These are phyloP conservation scores for Buceros bicornis DNA, from an alignment of 2,797 vertebrate genomes.

Conservation along the genomic window DNA sequence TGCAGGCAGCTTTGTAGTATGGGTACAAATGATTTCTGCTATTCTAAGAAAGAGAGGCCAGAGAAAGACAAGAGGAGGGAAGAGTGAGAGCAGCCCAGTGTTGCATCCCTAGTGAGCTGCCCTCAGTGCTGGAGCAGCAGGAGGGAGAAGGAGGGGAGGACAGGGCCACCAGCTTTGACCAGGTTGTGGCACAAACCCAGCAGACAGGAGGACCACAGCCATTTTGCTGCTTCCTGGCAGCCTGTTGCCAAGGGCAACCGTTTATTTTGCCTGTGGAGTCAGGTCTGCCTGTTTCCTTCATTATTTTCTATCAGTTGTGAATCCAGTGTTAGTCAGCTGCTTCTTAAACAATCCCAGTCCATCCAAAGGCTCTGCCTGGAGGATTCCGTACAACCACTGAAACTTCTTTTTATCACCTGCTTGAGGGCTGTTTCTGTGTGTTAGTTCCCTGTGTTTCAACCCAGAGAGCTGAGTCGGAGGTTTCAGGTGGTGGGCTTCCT, in stretches of 20 bases:
- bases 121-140: neutral
- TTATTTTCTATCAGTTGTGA: rapidly evolving
- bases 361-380: neutral
- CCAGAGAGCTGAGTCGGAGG: neutral
- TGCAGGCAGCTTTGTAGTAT: neutral
- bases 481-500: neutral
- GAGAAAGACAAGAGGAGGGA: neutral
- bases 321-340: rapidly evolving
- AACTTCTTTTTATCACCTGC: neutral
- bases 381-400: neutral
- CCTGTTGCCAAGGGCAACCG: neutral
- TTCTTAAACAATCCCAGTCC: neutral
- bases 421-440: neutral
- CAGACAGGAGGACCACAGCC: neutral
- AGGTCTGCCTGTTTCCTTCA: rapidly evolving
- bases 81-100: neutral
- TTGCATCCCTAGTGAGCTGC: neutral
- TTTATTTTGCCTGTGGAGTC: neutral
- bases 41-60: neutral
- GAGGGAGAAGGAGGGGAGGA: neutral
- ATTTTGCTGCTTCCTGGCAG: neutral
- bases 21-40: neutral
- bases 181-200: rapidly evolving
- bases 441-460: neutral
- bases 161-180: rapidly evolving